phyloP scores from a whole-genome alignment of 2,113 vertebrate species.

The Clarias batrachus region DNA sequence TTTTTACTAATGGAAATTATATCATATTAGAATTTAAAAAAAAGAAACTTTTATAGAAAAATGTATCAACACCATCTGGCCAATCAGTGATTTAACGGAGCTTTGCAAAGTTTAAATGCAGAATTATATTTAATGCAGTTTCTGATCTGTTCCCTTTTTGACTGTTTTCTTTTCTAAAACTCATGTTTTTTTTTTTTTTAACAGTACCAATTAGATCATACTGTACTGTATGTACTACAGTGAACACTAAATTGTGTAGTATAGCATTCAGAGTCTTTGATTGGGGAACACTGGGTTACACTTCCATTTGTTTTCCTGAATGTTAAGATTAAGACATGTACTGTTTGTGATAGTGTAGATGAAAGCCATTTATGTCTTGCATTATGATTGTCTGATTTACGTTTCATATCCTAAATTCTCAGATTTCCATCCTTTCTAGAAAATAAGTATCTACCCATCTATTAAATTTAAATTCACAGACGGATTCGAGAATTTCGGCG shows the following conservation, averaged over 20 bases:
- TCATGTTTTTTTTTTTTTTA: background rate
- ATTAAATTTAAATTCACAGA: background rate
- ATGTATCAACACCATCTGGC: background rate
- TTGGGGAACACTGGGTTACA: background rate
- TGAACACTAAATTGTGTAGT: background rate
- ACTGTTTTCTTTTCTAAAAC: background rate
- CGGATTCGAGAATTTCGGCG: background rate
- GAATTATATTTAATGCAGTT: background rate
- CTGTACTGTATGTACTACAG: background rate
- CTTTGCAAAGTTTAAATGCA: background rate
- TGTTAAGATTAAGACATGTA: background rate
- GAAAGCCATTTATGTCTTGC: background rate
- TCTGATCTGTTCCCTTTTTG: background rate
- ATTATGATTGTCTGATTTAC: background rate
- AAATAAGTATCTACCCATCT: background rate
- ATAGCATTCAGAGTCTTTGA: background rate
- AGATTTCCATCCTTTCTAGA: constrained; percentile 12
- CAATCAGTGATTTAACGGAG: background rate
- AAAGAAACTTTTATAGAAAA: background rate
- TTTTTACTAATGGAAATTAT: background rate
- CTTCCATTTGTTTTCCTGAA: background rate
- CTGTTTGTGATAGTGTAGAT: background rate
- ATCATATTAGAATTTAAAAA: background rate
- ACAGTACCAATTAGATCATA: background rate
- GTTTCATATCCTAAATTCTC: background rate